Conservation (phyloP, 2,113 vertebrate species). For the Parotia lawesii region DNA sequence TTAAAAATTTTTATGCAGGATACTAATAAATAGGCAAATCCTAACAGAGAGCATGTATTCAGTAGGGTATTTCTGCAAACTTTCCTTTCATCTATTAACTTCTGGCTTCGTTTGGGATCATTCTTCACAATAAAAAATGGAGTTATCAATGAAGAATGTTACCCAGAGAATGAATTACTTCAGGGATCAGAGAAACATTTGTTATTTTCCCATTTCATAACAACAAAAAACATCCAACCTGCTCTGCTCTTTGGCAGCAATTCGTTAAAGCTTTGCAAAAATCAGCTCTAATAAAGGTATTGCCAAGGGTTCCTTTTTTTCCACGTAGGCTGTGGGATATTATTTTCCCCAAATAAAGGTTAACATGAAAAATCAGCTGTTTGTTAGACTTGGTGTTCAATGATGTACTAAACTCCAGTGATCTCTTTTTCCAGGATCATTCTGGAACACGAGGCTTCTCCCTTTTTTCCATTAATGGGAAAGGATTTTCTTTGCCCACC, state of each 20-base stretch:
- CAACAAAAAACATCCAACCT: not conserved
- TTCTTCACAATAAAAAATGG: not conserved
- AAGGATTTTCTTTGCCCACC: not conserved
- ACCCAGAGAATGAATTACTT: not conserved
- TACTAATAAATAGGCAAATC: constrained; percentile 1
- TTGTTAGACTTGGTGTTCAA: not conserved
- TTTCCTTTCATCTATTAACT: not conserved
- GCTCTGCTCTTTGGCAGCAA: not conserved
- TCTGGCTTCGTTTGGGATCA: not conserved
- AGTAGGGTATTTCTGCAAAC: not conserved
- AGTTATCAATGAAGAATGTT: not conserved
- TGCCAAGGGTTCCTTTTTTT: not conserved
- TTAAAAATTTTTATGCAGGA: not conserved
- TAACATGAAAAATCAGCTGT: not conserved
- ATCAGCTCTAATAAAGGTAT: not conserved
- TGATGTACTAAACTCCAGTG: accelerated
- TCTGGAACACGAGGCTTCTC: not conserved
- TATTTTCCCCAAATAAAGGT: not conserved
- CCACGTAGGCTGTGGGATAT: not conserved
- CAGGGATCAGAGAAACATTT: not conserved
- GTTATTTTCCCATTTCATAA: not conserved
- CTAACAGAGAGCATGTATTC: not conserved
- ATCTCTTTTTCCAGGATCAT: not conserved
- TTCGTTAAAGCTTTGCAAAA: not conserved
- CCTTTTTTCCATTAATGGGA: not conserved